Base-by-base conservation (phyloP, 2,888 invertebrate genomes). In the Chrysopilus asiliformis region DNA sequence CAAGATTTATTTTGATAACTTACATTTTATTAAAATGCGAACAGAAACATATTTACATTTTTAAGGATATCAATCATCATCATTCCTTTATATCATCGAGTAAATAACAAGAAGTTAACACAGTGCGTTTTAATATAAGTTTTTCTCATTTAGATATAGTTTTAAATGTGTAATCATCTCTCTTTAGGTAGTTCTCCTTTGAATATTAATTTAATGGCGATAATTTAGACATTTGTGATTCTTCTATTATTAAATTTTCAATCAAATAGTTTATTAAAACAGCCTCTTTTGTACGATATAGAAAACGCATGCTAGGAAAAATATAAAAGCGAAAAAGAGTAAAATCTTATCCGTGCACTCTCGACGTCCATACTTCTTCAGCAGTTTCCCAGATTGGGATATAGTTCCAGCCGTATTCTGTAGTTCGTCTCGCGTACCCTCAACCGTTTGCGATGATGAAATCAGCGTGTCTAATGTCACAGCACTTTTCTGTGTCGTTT, bases 301-400 rank as follows among this genome's bases (percentile, higher is more conserved):
- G 50, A 91, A 67, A 30, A 91, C 90, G 48, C 90, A 90, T 10
- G 85, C 85, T 47, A 89, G 65, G 58, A 91, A 91, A 65, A 93
- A 85, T 4, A 77, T 70, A 59, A 91, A 83, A 40, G 89, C 87
- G 53, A 91, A 77, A 48, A 81, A 76, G 55, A 90, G 72, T 7
- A 97, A 70, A 39, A 93, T 74, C 69, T 93, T 94, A 57, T 97
- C 95, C 0, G 95, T 97, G 45, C 90, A 80, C 66, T 97, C 95
- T 24, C 95, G 70, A 36, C 94, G 68, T 3, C 89, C 89, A 56
- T 94, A 95, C 65, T 95, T 97, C 38, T 87, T 87, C 29, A 97
- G 65, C 7, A 97, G 67, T 59, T 90, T 91, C 45, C 86, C 82
- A 0, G 93, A 90, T 54, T 87, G 90, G 17, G 79, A 71, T 48